These are phyloP conservation scores for Muschampia staudingeri DNA, from an alignment of 2,888 invertebrate species.

Conservation along the genomic window DNA sequence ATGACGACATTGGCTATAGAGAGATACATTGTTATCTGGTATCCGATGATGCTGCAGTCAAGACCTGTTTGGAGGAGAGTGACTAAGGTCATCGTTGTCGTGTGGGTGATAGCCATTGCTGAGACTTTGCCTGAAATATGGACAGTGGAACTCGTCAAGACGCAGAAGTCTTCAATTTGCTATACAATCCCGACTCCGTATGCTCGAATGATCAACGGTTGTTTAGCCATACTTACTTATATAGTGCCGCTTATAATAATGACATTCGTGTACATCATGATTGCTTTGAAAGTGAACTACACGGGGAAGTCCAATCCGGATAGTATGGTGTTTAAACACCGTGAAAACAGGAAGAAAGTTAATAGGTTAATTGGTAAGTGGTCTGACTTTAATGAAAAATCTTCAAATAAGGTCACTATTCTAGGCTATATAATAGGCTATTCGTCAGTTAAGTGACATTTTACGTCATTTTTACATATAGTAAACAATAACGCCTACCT, in stretches of 20 bases:
- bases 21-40: slow-evolving; percentile 78
- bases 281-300: slow-evolving; percentile 77
- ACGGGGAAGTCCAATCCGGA: slow-evolving; percentile 70
- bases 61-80: slow-evolving; percentile 75
- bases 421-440: too few relatives aligned
- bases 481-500: too few relatives aligned
- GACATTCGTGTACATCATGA: slow-evolving; percentile 78
- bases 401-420: neutral
- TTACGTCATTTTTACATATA: too few relatives aligned
- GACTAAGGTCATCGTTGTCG: slow-evolving; percentile 73
- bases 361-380: slow-evolving; percentile 81
- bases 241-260: slow-evolving; percentile 77
- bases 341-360: slow-evolving; percentile 77
- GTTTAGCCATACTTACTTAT: slow-evolving; percentile 76
- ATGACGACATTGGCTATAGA: slow-evolving; percentile 80
- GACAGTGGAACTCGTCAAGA: slow-evolving; percentile 73
- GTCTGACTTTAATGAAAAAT: neutral
- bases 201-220: slow-evolving; percentile 75
- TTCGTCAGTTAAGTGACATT: too few relatives aligned
- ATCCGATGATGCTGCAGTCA: slow-evolving; percentile 75
- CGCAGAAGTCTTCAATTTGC: slow-evolving; percentile 72
- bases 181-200: slow-evolving; percentile 74
- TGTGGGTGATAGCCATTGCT: slow-evolving; percentile 76
- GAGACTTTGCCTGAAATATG: slow-evolving; percentile 77
- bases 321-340: slow-evolving; percentile 76